Evolutionary conservation across 2,113 vertebrate genomes (phyloP).

Genomic region (Alethe diademata): DNA sequence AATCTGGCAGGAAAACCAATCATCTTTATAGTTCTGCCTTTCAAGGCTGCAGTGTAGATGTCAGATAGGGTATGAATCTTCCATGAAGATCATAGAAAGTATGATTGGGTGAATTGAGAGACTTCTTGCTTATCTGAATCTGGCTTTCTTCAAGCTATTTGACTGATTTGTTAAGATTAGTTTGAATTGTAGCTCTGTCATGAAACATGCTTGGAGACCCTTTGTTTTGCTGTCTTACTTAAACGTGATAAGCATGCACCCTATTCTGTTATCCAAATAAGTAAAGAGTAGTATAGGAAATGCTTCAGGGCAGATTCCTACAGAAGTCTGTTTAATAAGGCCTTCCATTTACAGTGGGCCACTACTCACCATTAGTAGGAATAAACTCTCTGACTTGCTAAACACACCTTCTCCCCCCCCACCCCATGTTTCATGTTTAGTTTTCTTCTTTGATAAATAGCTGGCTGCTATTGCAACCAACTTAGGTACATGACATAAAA

Average conservation of each 20-base stretch:
- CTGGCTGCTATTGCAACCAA: background rate
- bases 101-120: background rate
- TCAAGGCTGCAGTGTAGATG: background rate
- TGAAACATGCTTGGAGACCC: background rate
- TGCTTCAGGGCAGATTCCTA: background rate
- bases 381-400: background rate
- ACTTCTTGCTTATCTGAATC: background rate
- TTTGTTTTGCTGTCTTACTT: background rate
- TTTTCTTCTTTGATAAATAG: background rate
- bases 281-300: background rate
- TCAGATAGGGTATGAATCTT: background rate
- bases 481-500: background rate
- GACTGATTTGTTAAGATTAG: background rate
- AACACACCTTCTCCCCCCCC: fast-evolving
- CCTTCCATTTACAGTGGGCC: background rate
- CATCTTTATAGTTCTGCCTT: background rate
- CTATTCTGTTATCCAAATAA: background rate
- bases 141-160: background rate
- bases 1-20: background rate
- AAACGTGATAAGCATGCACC: background rate
- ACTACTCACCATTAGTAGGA: background rate
- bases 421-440: background rate
- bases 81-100: background rate
- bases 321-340: background rate
- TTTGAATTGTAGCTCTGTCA: background rate